phyloP scores from a whole-genome alignment of 2,113 vertebrate species.

The Otis tarda region DNA sequence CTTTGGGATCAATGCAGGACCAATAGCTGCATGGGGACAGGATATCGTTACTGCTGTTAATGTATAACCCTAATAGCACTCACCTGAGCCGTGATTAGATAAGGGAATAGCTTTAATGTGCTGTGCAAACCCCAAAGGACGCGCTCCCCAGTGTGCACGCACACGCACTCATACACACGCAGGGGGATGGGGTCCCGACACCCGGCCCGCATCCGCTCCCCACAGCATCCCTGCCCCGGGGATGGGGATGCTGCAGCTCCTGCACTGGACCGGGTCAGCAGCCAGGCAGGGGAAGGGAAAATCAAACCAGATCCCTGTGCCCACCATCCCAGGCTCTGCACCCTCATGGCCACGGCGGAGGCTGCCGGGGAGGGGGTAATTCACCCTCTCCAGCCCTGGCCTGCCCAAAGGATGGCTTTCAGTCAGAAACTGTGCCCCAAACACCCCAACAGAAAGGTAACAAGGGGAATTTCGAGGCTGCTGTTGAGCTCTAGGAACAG shows the following conservation, averaged over 20 bases:
- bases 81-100: slow-evolving; percentile 67
- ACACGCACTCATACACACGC: neutral
- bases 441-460: neutral
- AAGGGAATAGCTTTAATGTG: slow-evolving; percentile 73
- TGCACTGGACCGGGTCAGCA: neutral
- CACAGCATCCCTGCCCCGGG: neutral
- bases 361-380: neutral
- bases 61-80: slow-evolving; percentile 71
- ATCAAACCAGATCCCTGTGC: neutral
- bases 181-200: neutral
- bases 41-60: slow-evolving; percentile 62
- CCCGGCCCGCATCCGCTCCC: neutral
- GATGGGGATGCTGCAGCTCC: neutral
- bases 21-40: slow-evolving; percentile 43
- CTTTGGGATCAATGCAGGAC: slow-evolving; percentile 61
- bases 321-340: neutral
- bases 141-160: neutral
- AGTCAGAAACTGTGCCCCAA: neutral
- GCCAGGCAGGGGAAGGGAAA: neutral
- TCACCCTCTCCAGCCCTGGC: neutral
- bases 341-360: fast-evolving
- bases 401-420: neutral
- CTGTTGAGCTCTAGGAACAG: neutral
- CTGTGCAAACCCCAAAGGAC: slow-evolving; percentile 51
- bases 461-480: neutral